phyloP scores from a whole-genome alignment of 2,113 vertebrate genomes.

The Mustela lutreola region DNA sequence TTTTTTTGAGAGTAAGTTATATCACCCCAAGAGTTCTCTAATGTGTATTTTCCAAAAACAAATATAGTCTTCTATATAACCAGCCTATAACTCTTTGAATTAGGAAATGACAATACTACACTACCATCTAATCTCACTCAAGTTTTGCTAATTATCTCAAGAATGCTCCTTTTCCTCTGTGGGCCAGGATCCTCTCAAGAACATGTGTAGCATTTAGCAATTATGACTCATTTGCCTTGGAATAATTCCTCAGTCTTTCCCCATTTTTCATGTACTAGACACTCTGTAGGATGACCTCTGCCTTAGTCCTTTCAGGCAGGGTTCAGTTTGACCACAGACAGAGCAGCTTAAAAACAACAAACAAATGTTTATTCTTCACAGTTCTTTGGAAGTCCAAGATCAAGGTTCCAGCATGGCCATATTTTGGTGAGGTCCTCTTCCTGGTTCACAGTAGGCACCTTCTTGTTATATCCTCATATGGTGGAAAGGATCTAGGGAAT shows the following conservation, averaged over 20 bases:
- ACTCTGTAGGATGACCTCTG: not conserved
- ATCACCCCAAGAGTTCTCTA: not conserved
- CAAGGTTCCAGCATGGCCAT: not conserved
- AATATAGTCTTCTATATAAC: not conserved
- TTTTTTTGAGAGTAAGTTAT: constrained; percentile 11
- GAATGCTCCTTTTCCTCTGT: constrained; percentile 18
- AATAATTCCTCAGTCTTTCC: not conserved
- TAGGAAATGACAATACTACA: not conserved
- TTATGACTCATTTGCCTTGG: not conserved
- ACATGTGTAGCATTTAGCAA: not conserved
- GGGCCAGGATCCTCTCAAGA: constrained; percentile 15
- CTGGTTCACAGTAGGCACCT: not conserved
- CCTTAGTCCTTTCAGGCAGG: not conserved
- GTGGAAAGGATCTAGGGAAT: not conserved
- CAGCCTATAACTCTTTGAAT: not conserved
- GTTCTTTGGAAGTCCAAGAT: not conserved
- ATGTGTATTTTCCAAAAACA: not conserved
- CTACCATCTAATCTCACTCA: not conserved
- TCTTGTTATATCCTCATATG: not conserved
- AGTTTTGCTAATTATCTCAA: not conserved
- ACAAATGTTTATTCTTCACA: not conserved
- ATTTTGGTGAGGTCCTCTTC: not conserved
- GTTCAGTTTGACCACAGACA: not conserved
- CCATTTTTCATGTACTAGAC: not conserved
- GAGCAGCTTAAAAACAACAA: not conserved